A percentile compares a stretch with the other conserved stretches of the same genome.
phyloP scores from a whole-genome alignment of 2,888 invertebrate species.

The Dascillus cervinus region DNA sequence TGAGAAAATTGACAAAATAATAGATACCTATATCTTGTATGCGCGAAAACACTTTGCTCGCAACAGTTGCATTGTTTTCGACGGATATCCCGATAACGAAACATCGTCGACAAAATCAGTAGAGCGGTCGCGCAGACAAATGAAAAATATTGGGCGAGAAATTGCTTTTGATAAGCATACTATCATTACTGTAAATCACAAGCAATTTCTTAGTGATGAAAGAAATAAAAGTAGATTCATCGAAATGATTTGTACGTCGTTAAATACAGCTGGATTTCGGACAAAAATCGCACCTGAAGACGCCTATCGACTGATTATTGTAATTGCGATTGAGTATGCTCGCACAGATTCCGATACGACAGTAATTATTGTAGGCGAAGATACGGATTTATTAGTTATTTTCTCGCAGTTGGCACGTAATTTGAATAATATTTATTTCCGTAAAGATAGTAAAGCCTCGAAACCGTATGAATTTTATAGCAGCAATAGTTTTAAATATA shows the following conservation, averaged over 20 bases:
- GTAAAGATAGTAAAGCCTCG: too few relatives aligned
- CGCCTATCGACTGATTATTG: constrained; percentile 21
- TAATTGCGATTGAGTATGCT: constrained; percentile 19
- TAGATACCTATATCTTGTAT: constrained; percentile 18
- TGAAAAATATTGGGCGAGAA: too few relatives aligned
- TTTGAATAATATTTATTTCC: too few relatives aligned
- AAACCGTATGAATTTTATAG: too few relatives aligned
- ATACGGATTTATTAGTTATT: constrained; percentile 25
- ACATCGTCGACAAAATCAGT: too few relatives aligned
- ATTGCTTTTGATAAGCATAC: too few relatives aligned
- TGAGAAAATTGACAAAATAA: constrained; percentile 18
- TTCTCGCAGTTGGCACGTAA: constrained; percentile 23
- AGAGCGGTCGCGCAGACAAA: too few relatives aligned
- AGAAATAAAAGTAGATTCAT: constrained; percentile 25
- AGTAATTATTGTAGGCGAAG: constrained; percentile 23
- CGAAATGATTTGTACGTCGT: constrained; percentile 16
- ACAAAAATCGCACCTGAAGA: constrained; percentile 23
- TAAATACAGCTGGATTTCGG: constrained; percentile 17
- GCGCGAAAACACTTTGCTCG: constrained; percentile 18
- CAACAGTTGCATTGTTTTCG: too few relatives aligned
- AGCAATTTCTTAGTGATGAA: constrained; percentile 22
- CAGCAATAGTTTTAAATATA: too few relatives aligned
- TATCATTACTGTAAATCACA: constrained; percentile 23
- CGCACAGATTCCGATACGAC: constrained; percentile 19
- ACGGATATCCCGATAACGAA: too few relatives aligned